Base-by-base conservation (phyloP, 2,888 invertebrate genomes). In the Allygus modestus region DNA sequence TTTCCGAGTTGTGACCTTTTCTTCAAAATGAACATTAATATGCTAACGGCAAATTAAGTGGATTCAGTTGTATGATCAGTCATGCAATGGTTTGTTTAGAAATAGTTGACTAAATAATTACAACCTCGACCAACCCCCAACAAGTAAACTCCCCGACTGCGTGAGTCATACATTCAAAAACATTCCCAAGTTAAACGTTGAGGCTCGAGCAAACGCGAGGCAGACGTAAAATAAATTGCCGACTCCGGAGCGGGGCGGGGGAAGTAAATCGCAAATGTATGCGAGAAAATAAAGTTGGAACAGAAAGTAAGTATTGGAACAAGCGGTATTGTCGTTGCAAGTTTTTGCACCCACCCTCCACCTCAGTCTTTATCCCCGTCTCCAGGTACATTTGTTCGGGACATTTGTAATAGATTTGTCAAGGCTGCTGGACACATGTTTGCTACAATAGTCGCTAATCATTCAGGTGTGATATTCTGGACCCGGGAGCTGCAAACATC, bases 331-430 rank as follows among this genome's bases (percentile, higher is more conserved):
- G 77, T 77, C 73, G 43, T 5, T n/a, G 43, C n/a, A 20, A n/a
- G 20, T 43, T 73, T 26, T 71, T 71, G 73, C 73, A 15, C 43
- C 51, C 51, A 1, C 73, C 26, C 73, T 15, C 31, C 65, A 9
- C 43, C 73, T 12, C 28, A 33, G 4, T 26, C 65, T 65, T 58
- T 58, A 23, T 61, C 46, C 23, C 33, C n/a, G 33, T 61, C 61
- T 23, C 37, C 71, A 23, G 71, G 71, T 37, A 71, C 71, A 51
- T 77, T n/a, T 37, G 77, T 51, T 28, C 17, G 46, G 51, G 43
- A 77, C 77, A 77, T 77, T 46, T 77, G 77, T 77, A 77, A 77
- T 77, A 77, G 77, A 77, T 77, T 77, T 77, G 77, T 77, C 77
- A 77, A 20, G 77, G 26, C 51, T 28, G 46, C 51, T 11, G 46